Evolutionary conservation across 2,888 invertebrate genomes (phyloP), one percentile per base, ranked within the genome.

Genomic region (Ennomos erosarius): DNA sequence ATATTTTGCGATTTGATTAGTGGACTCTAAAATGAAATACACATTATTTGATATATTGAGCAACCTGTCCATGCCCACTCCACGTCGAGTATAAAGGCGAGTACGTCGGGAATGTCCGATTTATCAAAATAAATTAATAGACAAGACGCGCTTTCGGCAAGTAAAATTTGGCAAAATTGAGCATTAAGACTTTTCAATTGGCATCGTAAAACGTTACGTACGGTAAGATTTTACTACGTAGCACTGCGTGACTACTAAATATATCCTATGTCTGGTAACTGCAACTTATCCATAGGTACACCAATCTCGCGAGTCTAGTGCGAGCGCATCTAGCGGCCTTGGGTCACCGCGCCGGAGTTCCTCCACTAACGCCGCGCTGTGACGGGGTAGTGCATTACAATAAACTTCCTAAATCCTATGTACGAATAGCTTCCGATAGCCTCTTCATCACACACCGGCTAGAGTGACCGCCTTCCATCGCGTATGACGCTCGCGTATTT

Each of bases 111-210:
- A 82, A 80, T 79, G 76, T 78, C 74, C 73, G 75, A 76, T 69
- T 16, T 74, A 71, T 76, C 76, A 74, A 78, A 83, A 76, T 74
- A 85, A 84, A 86, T 71, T 72, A 82, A 77, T 79, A 83, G 88
- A 89, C 88, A 88, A 88, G 84, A 87, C 82, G 79, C 81, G 74
- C 81, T 85, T 69, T 79, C 85, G 91, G 91, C 91, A 91, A 91
- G 90, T 90, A 84, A 86, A 90, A 89, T 92, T 92, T 92, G 92
- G 92, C 92, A 91, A 91, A 88, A 91, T 92, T 92, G 92, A 92
- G 92, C 92, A 92, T 91, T 85, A 84, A 86, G 85, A 88, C 87
- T 83, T 85, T 87, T 65, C 80, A 79, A 87, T 90, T 90, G 88
- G 90, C 88, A 85, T 88, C 82, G 82, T 84, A 84, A 81, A 82